These are phyloP conservation scores for Caenorhabditis panamensis DNA, from an alignment of 2,888 invertebrate genomes.

Conservation along the genomic window DNA sequence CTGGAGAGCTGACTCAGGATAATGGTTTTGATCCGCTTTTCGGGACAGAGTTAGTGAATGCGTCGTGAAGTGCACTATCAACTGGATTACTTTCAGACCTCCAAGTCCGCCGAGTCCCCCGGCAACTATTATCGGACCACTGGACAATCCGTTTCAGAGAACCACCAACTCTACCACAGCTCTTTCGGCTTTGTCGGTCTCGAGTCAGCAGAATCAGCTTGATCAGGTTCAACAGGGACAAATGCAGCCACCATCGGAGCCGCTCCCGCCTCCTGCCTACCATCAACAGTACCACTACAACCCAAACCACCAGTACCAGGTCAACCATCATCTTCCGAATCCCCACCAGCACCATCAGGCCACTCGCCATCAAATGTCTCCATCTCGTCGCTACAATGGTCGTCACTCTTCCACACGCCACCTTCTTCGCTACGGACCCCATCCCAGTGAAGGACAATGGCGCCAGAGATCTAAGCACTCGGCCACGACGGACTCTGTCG, in stretches of 20 bases:
- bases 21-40: background rate
- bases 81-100: constrained; percentile 18
- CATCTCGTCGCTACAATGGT: constrained; percentile 7
- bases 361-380: constrained; percentile 1
- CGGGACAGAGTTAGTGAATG: constrained; percentile 23
- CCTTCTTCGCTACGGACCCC: constrained; percentile 30
- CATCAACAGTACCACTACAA: background rate
- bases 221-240: background rate
- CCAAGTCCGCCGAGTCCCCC: constrained; percentile 18
- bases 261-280: constrained; percentile 15
- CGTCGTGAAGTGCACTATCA: background rate
- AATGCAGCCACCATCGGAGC: background rate
- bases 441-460: background rate
- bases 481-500: constrained; percentile 38
- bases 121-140: constrained; percentile 9
- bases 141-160: constrained; percentile 41
- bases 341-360: constrained; percentile 12
- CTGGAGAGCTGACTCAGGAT: background rate
- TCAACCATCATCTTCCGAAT: constrained; percentile 4
- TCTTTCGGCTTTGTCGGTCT: background rate
- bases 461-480: constrained; percentile 26
- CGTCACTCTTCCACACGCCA: constrained; percentile 21
- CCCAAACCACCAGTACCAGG: background rate
- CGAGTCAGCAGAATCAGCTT: background rate
- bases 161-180: background rate